Percentiles rank a stretch among this genome's conserved stretches.
These are phyloP conservation scores for Thamnophis elegans DNA, from an alignment of 2,797 vertebrate species.

Conservation along the genomic window DNA sequence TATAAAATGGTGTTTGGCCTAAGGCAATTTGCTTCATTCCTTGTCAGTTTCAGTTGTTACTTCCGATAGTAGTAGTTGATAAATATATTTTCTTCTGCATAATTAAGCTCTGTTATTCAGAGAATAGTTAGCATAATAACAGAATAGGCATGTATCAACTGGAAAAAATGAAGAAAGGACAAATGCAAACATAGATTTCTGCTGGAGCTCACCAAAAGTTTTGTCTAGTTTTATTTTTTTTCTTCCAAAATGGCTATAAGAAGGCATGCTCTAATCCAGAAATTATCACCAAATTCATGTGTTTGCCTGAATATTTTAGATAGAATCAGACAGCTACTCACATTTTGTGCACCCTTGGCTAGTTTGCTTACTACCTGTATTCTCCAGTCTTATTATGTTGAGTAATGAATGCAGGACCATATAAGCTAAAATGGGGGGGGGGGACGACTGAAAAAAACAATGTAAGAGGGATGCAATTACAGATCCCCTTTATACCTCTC, in stretches of 20 bases:
- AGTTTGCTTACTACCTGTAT: neutral
- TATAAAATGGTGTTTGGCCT: neutral
- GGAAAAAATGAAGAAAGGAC: neutral
- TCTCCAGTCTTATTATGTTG: neutral
- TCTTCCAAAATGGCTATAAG: neutral
- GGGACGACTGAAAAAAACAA: neutral
- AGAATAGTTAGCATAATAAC: neutral
- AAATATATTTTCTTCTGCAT: neutral
- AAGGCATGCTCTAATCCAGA: neutral
- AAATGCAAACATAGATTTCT: neutral
- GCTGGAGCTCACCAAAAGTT: neutral
- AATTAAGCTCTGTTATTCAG: neutral
- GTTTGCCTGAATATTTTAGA: neutral
- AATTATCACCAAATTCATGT: neutral
- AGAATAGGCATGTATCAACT: neutral
- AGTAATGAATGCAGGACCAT: neutral
- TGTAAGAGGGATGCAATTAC: neutral
- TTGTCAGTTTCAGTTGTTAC: neutral
- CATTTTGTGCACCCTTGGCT: neutral
- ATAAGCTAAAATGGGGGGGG: neutral
- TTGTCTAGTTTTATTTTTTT: neutral
- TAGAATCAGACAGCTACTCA: neutral
- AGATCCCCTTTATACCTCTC: neutral
- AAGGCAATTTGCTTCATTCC: neutral
- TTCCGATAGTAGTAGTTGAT: neutral